Percentiles rank a stretch among this genome's conserved stretches.
These are phyloP conservation scores for Palythoa grandis DNA, from an alignment of 92 coral and sea anemone species.

Conservation along the genomic window DNA sequence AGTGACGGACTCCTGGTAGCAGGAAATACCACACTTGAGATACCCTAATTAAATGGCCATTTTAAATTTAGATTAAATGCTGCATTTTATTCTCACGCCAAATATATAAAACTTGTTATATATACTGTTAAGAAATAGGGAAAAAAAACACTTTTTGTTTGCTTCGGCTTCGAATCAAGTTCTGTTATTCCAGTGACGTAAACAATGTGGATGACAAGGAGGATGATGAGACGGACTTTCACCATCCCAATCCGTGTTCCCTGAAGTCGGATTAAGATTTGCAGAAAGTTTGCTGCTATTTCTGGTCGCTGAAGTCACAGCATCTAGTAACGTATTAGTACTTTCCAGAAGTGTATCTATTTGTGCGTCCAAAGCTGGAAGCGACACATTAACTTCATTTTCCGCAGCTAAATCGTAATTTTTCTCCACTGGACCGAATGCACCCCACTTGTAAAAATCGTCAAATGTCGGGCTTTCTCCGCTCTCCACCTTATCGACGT, in stretches of 20 bases:
- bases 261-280: not conserved
- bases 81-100: no score
- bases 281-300: not conserved
- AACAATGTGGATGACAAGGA: slow-evolving; percentile 27
- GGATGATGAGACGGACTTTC: not conserved
- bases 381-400: not conserved
- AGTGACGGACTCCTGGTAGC: no score
- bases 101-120: no score
- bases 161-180: not conserved
- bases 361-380: slow-evolving; percentile 21
- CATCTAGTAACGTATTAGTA: not conserved
- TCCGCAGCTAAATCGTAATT: not conserved
- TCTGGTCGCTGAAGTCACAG: not conserved
- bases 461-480: slow-evolving; percentile 41
- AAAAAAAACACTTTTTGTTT: no score
- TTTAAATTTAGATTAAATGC: no score
- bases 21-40: no score
- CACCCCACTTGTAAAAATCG: slow-evolving; percentile 26
- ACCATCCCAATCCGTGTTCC: not conserved
- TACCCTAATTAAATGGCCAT: no score
- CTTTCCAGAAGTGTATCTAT: slow-evolving; percentile 9
- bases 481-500: slow-evolving; percentile 10
- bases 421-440: slow-evolving; percentile 14
- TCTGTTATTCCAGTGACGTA: slow-evolving; percentile 1
- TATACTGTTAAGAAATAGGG: no score